These are phyloP conservation scores for Ranitomeya imitator DNA, from an alignment of 2,113 vertebrate genomes.

Conservation along the genomic window DNA sequence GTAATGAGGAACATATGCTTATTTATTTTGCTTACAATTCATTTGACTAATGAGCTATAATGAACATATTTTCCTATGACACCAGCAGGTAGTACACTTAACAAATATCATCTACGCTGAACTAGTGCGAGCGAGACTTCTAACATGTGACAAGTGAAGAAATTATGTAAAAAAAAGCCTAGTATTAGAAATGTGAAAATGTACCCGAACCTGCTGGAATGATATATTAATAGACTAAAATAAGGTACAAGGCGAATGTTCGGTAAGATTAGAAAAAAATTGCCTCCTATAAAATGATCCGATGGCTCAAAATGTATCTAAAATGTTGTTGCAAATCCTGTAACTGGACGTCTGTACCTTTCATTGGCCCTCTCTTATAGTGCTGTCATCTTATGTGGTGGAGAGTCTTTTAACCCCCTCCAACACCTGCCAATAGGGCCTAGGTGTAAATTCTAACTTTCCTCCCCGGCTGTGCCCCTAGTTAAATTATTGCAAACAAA, in stretches of 20 bases:
- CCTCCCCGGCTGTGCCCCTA: no score
- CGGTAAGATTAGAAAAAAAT: background rate
- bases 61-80: conserved; percentile 1
- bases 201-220: no score
- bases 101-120: background rate
- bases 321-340: background rate
- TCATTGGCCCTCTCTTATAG: no score
- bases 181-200: no score
- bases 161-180: no score
- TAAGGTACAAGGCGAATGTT: background rate
- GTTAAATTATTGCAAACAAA: no score
- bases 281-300: background rate
- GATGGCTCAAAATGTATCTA: background rate
- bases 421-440: no score
- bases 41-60: background rate
- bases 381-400: background rate
- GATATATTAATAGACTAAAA: no score
- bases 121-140: background rate
- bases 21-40: background rate
- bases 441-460: no score
- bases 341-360: background rate
- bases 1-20: background rate
- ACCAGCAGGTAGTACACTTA: background rate
- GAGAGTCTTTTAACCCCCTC: no score
- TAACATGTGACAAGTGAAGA: background rate